A percentile compares a stretch with the other conserved stretches of the same genome.
Conservation (phyloP, 1,140 invertebrate genomes). For the Papilio aristodemus region DNA sequence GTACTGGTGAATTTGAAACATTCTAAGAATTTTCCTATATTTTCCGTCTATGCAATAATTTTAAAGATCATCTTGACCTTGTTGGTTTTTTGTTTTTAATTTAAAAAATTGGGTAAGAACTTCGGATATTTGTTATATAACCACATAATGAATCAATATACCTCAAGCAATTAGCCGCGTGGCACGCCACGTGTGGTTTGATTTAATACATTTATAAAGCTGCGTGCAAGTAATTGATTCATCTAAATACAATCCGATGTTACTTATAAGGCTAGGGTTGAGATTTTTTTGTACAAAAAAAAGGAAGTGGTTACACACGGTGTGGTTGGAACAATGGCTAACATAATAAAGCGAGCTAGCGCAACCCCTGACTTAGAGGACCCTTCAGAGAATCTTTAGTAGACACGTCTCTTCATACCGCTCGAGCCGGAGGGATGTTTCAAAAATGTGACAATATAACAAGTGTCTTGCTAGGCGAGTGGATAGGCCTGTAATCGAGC, state of each 20-base stretch:
- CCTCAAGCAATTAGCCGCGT: background rate
- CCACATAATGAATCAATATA: conserved; percentile 1
- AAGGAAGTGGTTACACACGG: background rate
- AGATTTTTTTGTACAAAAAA: background rate
- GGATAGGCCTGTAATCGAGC: too few relatives aligned
- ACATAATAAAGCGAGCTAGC: background rate
- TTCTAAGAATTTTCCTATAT: too few relatives aligned
- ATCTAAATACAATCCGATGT: background rate
- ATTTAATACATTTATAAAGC: conserved; percentile 7
- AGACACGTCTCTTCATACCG: too few relatives aligned
- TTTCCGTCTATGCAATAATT: too few relatives aligned
- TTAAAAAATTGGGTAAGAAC: background rate
- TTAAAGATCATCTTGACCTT: too few relatives aligned
- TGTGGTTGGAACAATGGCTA: background rate
- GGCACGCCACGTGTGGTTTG: conserved; percentile 5
- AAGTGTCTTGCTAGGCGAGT: too few relatives aligned
- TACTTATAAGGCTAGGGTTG: conserved; percentile 9
- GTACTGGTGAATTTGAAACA: too few relatives aligned
- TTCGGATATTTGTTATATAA: background rate
- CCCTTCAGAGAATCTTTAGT: too few relatives aligned
- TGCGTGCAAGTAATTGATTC: conserved; percentile 13
- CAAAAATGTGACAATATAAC: too few relatives aligned
- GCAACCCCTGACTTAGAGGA: background rate
- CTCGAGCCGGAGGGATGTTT: too few relatives aligned
- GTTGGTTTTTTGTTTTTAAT: too few relatives aligned